A percentile compares a stretch with the other conserved stretches of the same genome.
Evolutionary conservation across 30 jellyfish, hydroid and myxozoan species (phyloP).

Genomic region (Cassiopea andromeda): DNA sequence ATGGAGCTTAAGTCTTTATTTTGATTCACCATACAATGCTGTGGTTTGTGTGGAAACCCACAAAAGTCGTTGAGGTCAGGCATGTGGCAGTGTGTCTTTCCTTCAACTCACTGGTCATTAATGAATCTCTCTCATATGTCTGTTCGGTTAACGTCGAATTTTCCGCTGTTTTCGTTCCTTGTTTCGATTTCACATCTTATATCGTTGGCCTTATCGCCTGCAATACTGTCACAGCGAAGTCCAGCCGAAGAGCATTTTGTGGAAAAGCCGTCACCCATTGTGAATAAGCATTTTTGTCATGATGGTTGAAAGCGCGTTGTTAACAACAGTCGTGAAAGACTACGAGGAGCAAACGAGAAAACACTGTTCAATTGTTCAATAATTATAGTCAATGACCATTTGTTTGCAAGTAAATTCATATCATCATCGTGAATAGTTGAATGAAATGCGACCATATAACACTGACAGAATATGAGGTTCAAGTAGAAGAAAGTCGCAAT

Average conservation of each 20-base stretch:
- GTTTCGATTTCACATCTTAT: not conserved
- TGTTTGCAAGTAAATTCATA: too few relatives aligned
- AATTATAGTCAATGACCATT: too few relatives aligned
- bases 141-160: not conserved
- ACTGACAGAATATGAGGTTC: not conserved
- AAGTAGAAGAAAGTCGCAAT: not conserved
- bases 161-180: not conserved
- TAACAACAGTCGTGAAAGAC: not conserved
- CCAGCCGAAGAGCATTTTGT: not conserved
- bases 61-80: constrained; percentile 71
- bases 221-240: not conserved
- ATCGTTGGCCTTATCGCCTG: not conserved
- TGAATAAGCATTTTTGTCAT: not conserved
- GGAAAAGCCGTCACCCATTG: not conserved
- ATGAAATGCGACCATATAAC: not conserved
- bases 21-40: constrained; percentile 44
- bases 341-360: not conserved
- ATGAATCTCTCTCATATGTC: not conserved
- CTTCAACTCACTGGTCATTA: not conserved
- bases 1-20: constrained; percentile 42
- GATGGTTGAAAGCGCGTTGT: not conserved
- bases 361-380: too few relatives aligned
- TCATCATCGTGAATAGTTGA: too few relatives aligned
- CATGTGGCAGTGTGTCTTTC: constrained; percentile 42
- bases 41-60: constrained; percentile 72